Evolutionary conservation across 2,113 vertebrate genomes (phyloP).

Genomic region (Rhombomys opimus): DNA sequence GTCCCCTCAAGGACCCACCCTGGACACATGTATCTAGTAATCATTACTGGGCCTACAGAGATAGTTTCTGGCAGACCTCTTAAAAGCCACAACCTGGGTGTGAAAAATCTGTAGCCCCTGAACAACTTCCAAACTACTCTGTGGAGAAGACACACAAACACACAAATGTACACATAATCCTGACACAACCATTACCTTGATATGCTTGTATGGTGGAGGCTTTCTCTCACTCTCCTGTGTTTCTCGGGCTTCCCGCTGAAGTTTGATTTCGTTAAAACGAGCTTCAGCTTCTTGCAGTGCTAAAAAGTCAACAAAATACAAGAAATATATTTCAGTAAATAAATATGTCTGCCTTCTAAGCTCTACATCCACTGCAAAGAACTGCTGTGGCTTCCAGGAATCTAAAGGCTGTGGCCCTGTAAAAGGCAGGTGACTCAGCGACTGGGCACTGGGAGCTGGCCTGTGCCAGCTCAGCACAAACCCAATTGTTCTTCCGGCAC

Average conservation of each 20-base stretch:
- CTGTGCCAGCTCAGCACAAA: neutral
- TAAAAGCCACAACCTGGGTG: neutral
- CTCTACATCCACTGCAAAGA: too few relatives aligned
- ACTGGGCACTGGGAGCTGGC: neutral
- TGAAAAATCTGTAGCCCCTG: neutral
- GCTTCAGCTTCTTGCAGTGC: slow-evolving; percentile 95
- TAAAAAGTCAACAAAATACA: slow-evolving; percentile 72
- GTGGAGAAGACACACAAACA: neutral
- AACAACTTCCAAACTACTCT: neutral
- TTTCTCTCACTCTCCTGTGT: slow-evolving; percentile 96
- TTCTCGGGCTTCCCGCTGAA: slow-evolving; percentile 95
- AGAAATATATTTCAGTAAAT: neutral
- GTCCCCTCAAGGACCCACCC: neutral
- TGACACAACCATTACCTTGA: slow-evolving; percentile 90
- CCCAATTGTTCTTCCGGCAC: neutral
- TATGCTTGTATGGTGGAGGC: slow-evolving; percentile 97
- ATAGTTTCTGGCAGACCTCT: neutral
- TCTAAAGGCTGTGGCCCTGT: neutral
- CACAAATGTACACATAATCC: neutral
- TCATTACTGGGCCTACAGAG: neutral
- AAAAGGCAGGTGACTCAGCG: neutral
- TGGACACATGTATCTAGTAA: neutral
- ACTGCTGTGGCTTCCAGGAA: neutral
- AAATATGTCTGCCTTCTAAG: neutral
- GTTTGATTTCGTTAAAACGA: slow-evolving; percentile 95